phyloP scores from a whole-genome alignment of 2,113 vertebrate species.

The Lates calcarifer region DNA sequence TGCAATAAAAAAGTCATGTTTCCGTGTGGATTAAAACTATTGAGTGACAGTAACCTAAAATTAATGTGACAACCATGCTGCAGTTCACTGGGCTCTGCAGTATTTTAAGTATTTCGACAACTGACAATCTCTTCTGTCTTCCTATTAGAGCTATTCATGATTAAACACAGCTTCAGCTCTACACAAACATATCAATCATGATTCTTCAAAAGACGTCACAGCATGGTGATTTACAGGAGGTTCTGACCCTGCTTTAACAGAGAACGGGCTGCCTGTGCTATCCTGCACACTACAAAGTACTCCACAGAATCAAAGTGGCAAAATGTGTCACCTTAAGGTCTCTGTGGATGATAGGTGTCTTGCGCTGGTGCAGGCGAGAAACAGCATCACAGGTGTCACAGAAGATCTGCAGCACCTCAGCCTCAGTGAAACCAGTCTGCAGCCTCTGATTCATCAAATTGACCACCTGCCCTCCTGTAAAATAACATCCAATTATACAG shows the following conservation, averaged over 20 bases:
- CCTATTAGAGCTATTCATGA: conserved; percentile 29
- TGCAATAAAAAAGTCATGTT: conserved; percentile 8
- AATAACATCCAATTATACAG: conserved; percentile 15
- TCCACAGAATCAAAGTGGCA: background rate
- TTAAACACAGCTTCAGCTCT: conserved; percentile 28
- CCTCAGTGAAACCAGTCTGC: conserved; percentile 95
- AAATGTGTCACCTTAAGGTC: conserved; percentile 92
- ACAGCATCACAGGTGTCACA: conserved; percentile 97
- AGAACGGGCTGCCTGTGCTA: background rate
- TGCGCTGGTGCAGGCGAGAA: conserved; percentile 94
- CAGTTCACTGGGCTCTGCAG: background rate
- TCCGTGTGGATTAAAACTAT: background rate
- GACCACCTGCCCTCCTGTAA: conserved; percentile 95
- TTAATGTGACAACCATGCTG: background rate
- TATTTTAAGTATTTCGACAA: conserved; percentile 34
- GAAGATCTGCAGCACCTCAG: conserved; percentile 96
- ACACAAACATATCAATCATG: conserved; percentile 29
- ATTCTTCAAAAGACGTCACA: conserved; percentile 5
- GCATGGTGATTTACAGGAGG: background rate
- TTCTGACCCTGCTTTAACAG: background rate
- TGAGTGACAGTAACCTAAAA: conserved; percentile 17
- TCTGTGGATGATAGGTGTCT: conserved; percentile 94
- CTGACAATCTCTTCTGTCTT: conserved; percentile 16
- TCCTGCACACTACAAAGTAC: background rate
- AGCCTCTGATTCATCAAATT: conserved; percentile 99